Evolutionary conservation across 1,140 invertebrate species (phyloP), one percentile per base, ranked within the genome.

Genomic region (Bilobella aurantiaca): DNA sequence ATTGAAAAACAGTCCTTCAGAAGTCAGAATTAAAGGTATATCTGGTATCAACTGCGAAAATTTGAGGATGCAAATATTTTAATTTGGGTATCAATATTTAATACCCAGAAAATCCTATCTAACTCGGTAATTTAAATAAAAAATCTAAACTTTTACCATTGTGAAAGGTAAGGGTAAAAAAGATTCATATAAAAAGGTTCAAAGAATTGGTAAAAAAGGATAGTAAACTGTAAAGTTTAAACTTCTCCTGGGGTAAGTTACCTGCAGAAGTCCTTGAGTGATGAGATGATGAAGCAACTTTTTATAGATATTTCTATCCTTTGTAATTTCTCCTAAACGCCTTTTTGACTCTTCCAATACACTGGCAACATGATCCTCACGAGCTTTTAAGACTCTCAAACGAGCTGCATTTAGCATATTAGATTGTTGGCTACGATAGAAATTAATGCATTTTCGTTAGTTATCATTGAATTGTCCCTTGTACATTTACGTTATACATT

Each of bases 331-430:
- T 61, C 85, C 85, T 71, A 98, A 82, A 76, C 87, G 85, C 75
- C 86, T 84, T 73, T 90, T 86, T 59, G 94, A 91, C 74, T 97
- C 95, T 68, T 97, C 93, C 32, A 98, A 80, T 28, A 98, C 88
- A 77, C 82, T 87, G 0, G 21, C 62, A 63, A 98, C 89, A 79
- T 97, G 93, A 80, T 96, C 92, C 81, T 97, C 93, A 74, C 93
- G 86, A 25, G 91, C 87, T 81, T 98, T 98, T 66, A 99, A 81
- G 59, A 96, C 92, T 80, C 91, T 92, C 64, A 99, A 81, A 79
- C 96, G 87, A 71, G 96, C 93, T 80, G 96, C 93, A 79, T 99
- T 99, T 73, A 97, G 82, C 89, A 98, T 92, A 77, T 98, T 99
- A 5, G 95, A 98, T 63, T 93, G 96, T 82, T 99, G 95, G 80